Base-by-base conservation (phyloP, 2,113 vertebrate genomes). In the Heloderma charlesbogerti region DNA sequence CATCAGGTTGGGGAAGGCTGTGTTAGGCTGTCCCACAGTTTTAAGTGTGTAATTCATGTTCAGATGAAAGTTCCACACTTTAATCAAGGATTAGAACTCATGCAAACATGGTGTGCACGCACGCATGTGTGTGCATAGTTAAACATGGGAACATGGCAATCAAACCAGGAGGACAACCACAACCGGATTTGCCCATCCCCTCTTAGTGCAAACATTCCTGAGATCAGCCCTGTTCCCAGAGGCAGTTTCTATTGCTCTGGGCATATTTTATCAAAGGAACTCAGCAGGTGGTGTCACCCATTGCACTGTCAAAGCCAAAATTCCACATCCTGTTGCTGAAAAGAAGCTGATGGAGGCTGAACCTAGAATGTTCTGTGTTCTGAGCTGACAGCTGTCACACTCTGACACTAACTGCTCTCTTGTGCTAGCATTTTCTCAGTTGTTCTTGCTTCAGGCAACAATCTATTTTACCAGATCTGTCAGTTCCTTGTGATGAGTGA, bases 391-490 rank as follows among this genome's bases (percentile, higher is more conserved):
- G 48, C 88, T 89, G 87, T 87, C 88, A 86, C 86, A 45, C 84
- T 93, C 57, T 16, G 84, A 12, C 5, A 88, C 93, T 94, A 92
- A 91, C 90, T 95, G 90, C 84, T 95, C 89, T 89, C 91, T 94
- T 83, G 63, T 67, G 40, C 63, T 45, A 88, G 60, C 85, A 88
- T 79, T 80, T 88, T 93, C 86, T 79, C 40, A 69, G 57, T 66
- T 94, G 93, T 93, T 95, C 94, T 95, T 93, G 93, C 92, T 6
- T 0, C 80, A 94, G 92, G 92, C 84, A 69, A 74, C 25, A 25
- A 82, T 92, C 85, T 81, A 71, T 96, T 92, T 91, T 88, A 89
- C 90, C 93, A 92, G 94, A 63, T 18, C 60, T 94, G 89, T 86
- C 92, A n/a, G 43, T 71, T 91, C 75, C 91, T 90, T 48, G 1